phyloP scores from a whole-genome alignment of 2,113 vertebrate species.

The Copsychus sechellarum region DNA sequence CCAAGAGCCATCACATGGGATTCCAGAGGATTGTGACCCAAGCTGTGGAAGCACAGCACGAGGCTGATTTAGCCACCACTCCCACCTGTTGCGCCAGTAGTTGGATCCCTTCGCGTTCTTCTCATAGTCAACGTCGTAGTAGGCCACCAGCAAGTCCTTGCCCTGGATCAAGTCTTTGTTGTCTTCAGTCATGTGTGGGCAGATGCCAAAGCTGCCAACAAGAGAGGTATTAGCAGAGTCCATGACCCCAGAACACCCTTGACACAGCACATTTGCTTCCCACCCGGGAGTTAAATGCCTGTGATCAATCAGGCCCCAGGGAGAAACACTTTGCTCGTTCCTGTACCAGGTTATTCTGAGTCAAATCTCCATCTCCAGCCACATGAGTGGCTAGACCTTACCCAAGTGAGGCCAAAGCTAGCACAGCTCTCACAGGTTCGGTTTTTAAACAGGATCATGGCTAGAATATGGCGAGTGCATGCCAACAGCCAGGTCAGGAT shows the following conservation, averaged over 20 bases:
- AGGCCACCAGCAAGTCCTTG: slow-evolving; percentile 92
- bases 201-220: slow-evolving; percentile 87
- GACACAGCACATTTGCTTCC: background rate
- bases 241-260: rapidly evolving
- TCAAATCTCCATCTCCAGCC: background rate
- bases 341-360: background rate
- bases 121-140: slow-evolving; percentile 95
- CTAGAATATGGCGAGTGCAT: background rate
- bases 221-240: background rate
- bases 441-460: background rate
- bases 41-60: rapidly evolving
- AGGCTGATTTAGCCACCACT: rapidly evolving
- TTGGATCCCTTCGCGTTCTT: slow-evolving; percentile 97
- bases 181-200: slow-evolving; percentile 95
- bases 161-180: slow-evolving; percentile 93
- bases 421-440: background rate
- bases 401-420: background rate
- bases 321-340: background rate
- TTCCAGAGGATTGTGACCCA: background rate
- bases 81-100: slow-evolving; percentile 97
- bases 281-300: background rate
- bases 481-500: background rate
- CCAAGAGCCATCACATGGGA: background rate
- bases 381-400: background rate
- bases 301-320: background rate